phyloP scores from a whole-genome alignment of 2,888 invertebrate genomes.

The Agonum fuliginosum region DNA sequence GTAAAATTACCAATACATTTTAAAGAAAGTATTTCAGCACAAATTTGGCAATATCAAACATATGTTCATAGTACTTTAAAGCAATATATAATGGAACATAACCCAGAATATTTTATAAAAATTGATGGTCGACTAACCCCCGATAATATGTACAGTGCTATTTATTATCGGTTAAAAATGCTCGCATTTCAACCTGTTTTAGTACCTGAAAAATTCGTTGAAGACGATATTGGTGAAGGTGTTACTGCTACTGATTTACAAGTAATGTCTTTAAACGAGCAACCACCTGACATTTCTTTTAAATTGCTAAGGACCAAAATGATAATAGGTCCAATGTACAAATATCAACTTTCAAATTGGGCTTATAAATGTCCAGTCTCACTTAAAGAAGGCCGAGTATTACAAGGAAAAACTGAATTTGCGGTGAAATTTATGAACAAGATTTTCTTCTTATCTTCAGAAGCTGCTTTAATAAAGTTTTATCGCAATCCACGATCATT shows the following conservation, averaged over 20 bases:
- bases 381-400: slow-evolving; percentile 74
- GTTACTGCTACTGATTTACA: slow-evolving; percentile 64
- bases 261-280: slow-evolving; percentile 63
- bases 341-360: slow-evolving; percentile 77
- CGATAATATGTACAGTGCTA: slow-evolving; percentile 73
- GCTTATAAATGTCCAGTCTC: slow-evolving; percentile 79
- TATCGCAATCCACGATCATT: slow-evolving; percentile 79
- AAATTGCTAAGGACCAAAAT: slow-evolving; percentile 67
- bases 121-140: slow-evolving; percentile 76
- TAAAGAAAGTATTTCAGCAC: slow-evolving; percentile 71
- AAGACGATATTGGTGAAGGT: slow-evolving; percentile 52
- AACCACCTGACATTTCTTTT: too few species aligned
- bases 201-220: slow-evolving; percentile 66
- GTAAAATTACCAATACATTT: slow-evolving; percentile 74
- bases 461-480: slow-evolving; percentile 75
- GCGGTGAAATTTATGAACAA: slow-evolving; percentile 78
- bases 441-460: slow-evolving; percentile 77
- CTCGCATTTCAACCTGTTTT: slow-evolving; percentile 69
- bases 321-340: slow-evolving; percentile 68
- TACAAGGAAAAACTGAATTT: slow-evolving; percentile 74
- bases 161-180: slow-evolving; percentile 72
- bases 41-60: slow-evolving; percentile 75
- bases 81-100: slow-evolving; percentile 73
- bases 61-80: slow-evolving; percentile 73
- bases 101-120: slow-evolving; percentile 76